Percentiles rank a stretch among this genome's conserved stretches.
Conservation (phyloP, 2,888 invertebrate species). For the Cenopis cana region DNA sequence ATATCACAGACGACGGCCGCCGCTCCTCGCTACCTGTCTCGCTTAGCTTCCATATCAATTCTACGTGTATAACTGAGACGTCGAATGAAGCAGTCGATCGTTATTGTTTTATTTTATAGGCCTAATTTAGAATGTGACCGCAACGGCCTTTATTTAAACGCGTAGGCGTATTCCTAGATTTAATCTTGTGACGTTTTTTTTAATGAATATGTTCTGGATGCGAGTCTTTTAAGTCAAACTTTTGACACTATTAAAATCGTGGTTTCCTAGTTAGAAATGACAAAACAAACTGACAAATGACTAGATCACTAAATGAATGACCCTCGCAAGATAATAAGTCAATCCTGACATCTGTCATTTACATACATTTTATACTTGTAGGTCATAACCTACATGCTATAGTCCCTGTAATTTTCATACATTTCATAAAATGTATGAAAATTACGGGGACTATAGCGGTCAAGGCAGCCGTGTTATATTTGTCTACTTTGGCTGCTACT, state of each 20-base stretch:
- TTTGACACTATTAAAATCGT: slow-evolving; percentile 5
- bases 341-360: too few species aligned
- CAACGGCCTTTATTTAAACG: slow-evolving; percentile 10
- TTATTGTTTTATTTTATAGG: slow-evolving; percentile 28
- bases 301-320: neutral
- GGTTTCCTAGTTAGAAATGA: neutral
- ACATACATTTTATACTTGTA: too few species aligned
- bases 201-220: too few species aligned
- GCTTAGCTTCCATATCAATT: neutral
- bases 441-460: too few species aligned
- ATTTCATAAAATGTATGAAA: too few species aligned
- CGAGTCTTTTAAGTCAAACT: neutral
- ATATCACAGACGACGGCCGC: slow-evolving; percentile 47
- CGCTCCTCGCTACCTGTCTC: slow-evolving; percentile 33
- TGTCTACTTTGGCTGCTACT: too few species aligned
- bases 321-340: too few species aligned
- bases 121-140: slow-evolving; percentile 42
- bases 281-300: neutral
- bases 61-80: slow-evolving; percentile 24
- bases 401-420: too few species aligned
- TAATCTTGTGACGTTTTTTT: slow-evolving; percentile 1
- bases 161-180: slow-evolving; percentile 1
- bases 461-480: too few species aligned
- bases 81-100: slow-evolving; percentile 28
- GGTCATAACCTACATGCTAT: too few species aligned